phyloP scores from a whole-genome alignment of 2,797 vertebrate genomes.

The Sebastes iracundus region DNA sequence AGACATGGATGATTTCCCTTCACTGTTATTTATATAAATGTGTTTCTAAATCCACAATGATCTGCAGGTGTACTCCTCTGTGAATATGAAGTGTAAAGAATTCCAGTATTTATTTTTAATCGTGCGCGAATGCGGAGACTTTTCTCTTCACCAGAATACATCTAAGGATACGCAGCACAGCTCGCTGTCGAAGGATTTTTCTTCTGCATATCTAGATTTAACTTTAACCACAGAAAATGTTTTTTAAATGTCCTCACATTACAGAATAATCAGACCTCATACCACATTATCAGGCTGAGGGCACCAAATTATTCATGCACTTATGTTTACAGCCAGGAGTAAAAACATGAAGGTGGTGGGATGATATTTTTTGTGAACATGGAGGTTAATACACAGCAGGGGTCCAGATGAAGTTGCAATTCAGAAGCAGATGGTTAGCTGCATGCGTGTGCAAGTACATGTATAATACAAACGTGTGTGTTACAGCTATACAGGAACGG shows the following conservation, averaged over 20 bases:
- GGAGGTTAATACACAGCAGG: conserved; percentile 20
- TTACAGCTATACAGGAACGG: conserved; percentile 1
- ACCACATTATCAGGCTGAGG: neutral
- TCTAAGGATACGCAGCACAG: neutral
- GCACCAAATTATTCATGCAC: neutral
- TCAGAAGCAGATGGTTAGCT: neutral
- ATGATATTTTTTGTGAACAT: neutral
- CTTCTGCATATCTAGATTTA: neutral
- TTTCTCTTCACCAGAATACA: neutral
- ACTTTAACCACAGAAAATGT: neutral
- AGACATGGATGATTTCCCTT: conserved; percentile 28
- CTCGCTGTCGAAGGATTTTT: neutral
- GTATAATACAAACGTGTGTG: conserved; percentile 1
- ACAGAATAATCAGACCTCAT: neutral
- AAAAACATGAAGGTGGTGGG: conserved; percentile 2
- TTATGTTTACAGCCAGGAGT: neutral
- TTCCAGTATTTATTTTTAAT: conserved; percentile 6
- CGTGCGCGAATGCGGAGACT: neutral
- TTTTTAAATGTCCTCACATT: neutral
- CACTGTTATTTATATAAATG: conserved; percentile 42
- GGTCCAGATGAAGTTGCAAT: neutral
- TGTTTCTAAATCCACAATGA: conserved; percentile 22
- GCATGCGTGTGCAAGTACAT: conserved; percentile 2
- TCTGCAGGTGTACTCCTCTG: conserved; percentile 29
- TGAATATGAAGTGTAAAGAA: conserved; percentile 20